phyloP scores from a whole-genome alignment of 2,797 vertebrate genomes.

The Neopelma chrysocephalum region DNA sequence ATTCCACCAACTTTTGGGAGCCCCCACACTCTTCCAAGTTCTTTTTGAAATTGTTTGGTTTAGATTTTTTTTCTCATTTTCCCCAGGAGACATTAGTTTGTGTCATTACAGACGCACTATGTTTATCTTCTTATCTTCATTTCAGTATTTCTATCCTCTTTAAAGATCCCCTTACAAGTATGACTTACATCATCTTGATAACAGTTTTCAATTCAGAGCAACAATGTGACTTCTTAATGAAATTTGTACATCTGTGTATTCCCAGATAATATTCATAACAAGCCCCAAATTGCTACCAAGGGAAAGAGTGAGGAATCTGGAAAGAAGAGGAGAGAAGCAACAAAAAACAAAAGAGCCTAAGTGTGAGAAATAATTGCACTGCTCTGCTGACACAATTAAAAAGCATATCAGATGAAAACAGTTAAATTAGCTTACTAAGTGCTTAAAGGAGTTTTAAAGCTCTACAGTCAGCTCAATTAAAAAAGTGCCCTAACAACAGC shows the following conservation, averaged over 20 bases:
- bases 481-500: slow-evolving; percentile 53
- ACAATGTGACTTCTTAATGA: not conserved
- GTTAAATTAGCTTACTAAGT: slow-evolving; percentile 60
- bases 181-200: not conserved
- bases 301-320: slow-evolving; percentile 24
- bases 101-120: not conserved
- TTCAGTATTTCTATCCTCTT: not conserved
- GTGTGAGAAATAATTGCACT: not conserved
- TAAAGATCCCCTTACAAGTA: not conserved
- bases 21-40: not conserved
- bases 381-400: slow-evolving; percentile 16
- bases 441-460: slow-evolving; percentile 53
- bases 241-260: not conserved
- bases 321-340: not conserved
- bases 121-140: slow-evolving; percentile 13
- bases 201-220: not conserved
- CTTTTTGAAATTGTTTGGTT: not conserved
- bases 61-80: not conserved
- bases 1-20: not conserved
- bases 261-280: not conserved
- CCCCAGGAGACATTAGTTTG: not conserved
- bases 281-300: not conserved
- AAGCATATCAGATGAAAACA: slow-evolving; percentile 25
- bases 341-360: slow-evolving; percentile 21
- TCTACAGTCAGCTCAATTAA: slow-evolving; percentile 59